phyloP scores from a whole-genome alignment of 2,797 vertebrate genomes.

The Mycteria americana region DNA sequence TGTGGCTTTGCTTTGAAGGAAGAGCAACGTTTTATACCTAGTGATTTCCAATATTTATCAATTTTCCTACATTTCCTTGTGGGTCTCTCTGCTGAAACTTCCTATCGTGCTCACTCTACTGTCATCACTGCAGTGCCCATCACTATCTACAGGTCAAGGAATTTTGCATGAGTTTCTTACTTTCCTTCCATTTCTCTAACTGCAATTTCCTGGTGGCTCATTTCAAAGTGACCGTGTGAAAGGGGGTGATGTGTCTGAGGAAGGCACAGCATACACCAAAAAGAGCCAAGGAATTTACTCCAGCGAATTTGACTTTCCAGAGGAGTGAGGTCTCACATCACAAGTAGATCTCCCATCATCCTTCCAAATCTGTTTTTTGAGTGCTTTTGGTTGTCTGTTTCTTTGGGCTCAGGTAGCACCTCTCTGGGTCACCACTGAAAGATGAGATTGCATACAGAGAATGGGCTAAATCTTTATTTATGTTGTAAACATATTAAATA shows the following conservation, averaged over 20 bases:
- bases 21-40: not conserved
- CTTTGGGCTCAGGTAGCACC: not conserved
- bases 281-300: not conserved
- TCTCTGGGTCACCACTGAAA: not conserved
- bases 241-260: not conserved
- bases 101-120: not conserved
- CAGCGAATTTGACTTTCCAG: not conserved
- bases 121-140: not conserved
- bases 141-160: not conserved
- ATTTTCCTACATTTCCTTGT: not conserved
- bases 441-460: not conserved
- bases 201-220: not conserved
- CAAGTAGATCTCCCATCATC: not conserved
- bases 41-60: not conserved
- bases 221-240: not conserved
- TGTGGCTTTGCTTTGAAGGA: not conserved
- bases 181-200: not conserved
- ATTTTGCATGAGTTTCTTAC: not conserved
- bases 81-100: not conserved
- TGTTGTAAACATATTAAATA: not conserved
- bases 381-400: not conserved
- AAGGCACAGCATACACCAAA: not conserved
- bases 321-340: not conserved
- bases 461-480: not conserved
- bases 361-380: not conserved